Evolutionary conservation across 2,797 vertebrate species (phyloP).

Genomic region (Cuniculus paca): DNA sequence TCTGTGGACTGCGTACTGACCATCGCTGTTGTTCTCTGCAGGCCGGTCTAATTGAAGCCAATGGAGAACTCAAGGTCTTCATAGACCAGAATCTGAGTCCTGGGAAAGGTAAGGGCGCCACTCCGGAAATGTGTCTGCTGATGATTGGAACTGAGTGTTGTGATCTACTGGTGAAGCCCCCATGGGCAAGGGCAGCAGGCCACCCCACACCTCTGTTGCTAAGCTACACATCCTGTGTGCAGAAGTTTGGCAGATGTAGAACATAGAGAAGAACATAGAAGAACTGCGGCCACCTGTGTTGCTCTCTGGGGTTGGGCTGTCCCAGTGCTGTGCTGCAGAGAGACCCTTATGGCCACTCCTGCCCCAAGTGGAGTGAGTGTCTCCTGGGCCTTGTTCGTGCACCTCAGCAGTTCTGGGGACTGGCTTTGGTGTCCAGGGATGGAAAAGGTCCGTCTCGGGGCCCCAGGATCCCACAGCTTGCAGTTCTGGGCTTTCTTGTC

Average conservation of each 20-base stretch:
- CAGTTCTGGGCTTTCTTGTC: not conserved
- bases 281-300: not conserved
- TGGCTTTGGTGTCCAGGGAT: not conserved
- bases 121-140: conserved; percentile 40
- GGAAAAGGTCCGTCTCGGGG: not conserved
- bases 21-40: conserved; percentile 83
- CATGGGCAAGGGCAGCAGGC: not conserved
- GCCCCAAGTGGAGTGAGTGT: not conserved
- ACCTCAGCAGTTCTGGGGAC: not conserved
- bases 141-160: not conserved
- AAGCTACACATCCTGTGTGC: rapidly evolving
- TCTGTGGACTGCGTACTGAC: conserved; percentile 43
- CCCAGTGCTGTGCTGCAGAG: not conserved
- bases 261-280: not conserved
- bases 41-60: conserved; percentile 99
- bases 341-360: not conserved
- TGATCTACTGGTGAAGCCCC: not conserved
- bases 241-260: not conserved
- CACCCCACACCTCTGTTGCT: not conserved
- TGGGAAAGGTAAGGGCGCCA: conserved; percentile 94
- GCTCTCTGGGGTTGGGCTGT: not conserved
- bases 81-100: conserved; percentile 99
- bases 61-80: conserved; percentile 99
- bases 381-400: not conserved
- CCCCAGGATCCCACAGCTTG: not conserved